Evolutionary conservation across 1,140 invertebrate genomes (phyloP).

Genomic region (Pemphigus obesinymphae): DNA sequence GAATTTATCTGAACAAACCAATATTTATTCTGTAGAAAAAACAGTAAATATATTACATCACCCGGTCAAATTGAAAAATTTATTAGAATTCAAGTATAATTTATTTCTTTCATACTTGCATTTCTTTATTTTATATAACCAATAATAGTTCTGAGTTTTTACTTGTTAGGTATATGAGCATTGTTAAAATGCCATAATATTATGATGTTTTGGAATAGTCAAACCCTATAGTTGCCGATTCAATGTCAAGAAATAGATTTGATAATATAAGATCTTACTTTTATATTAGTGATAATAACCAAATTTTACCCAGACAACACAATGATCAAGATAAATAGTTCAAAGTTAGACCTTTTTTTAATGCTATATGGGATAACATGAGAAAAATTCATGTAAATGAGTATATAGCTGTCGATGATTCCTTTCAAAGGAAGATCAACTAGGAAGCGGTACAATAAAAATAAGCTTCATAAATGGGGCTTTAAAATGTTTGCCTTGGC

Average conservation of each 20-base stretch:
- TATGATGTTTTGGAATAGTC: background rate
- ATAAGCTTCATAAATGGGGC: conserved; percentile 49
- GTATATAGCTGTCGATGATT: conserved; percentile 43
- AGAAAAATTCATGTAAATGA: background rate
- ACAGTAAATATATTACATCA: background rate
- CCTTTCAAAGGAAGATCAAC: conserved; percentile 44
- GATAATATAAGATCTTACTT: background rate
- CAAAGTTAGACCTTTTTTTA: conserved; percentile 26
- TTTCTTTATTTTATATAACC: too few relatives aligned
- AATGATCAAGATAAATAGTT: background rate
- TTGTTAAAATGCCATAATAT: background rate
- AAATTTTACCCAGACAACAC: background rate
- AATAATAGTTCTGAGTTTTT: too few relatives aligned
- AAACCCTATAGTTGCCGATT: background rate
- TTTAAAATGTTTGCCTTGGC: conserved; percentile 43
- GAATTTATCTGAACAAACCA: background rate
- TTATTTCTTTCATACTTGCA: background rate
- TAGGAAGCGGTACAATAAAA: conserved; percentile 47
- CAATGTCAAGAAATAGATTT: background rate
- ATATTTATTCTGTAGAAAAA: background rate
- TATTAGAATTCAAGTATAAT: background rate
- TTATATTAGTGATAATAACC: background rate
- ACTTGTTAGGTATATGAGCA: background rate
- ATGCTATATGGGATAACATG: conserved; percentile 35
- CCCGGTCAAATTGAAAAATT: background rate